Base-by-base conservation (phyloP, 2,888 invertebrate genomes). In the Thumatha senex region DNA sequence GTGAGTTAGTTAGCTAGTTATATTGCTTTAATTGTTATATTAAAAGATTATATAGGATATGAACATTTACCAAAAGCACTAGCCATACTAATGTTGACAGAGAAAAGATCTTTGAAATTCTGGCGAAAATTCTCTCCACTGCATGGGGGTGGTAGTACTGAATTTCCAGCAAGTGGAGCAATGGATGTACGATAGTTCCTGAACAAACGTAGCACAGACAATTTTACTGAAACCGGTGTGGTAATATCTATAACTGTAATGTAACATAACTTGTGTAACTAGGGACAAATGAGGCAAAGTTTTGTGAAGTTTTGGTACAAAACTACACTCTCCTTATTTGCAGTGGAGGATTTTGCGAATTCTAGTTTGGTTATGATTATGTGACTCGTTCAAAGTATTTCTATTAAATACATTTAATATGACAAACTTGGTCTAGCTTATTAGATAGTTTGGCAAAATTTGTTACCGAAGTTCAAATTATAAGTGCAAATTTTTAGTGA, bases 221-320 rank as follows among this genome's bases (percentile, higher is more conserved):
- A 13, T 15, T 36, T 30, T 11, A 14, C 0, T 30, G n/a, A 34
- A 56, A 54, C 65, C 45, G 55, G 30, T 53, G 30, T 53, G 46
- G 15, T 40, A 33, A 41, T 48, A 56, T 56, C 51, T 54, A 61
- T 35, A 14, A 47, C 29, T 18, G 7, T 35, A 29, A 46, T 48
- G 33, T 29, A 51, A 68, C 34, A 9, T 1, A 64, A 65, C 70
- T 62, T 40, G 54, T 54, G 18, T 58, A 56, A 56, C 58, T 63
- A 59, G 36, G 56, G 35, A 45, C 51, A 40, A 34, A 42, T 34
- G 48, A 46, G 48, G 54, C 43, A 29, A 65, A 66, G 18, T 24
- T 43, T 65, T 63, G 41, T 38, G 11, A 38, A 38, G 18, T 38
- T 43, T 34, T n/a, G 42, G 47, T 46, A 51, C 63, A 66, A 66